Conservation (phyloP, 2,888 invertebrate species). For the Lasioglossum oenotherae region DNA sequence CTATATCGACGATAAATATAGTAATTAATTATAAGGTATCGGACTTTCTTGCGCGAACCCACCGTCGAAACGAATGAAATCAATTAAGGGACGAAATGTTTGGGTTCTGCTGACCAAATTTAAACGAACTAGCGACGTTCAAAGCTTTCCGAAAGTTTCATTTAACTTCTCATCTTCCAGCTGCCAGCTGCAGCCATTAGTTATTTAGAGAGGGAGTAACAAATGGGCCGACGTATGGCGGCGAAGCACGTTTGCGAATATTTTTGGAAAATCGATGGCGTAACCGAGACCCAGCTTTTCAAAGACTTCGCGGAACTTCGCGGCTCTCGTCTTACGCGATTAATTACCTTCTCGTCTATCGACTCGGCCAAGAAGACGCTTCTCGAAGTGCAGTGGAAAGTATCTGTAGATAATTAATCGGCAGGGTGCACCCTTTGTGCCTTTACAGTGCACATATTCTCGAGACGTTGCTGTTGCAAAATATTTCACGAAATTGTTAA, state of each 20-base stretch:
- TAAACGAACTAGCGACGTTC: not conserved
- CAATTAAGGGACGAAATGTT: not conserved
- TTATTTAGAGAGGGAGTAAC: not conserved
- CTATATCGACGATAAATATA: no score
- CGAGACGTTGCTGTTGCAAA: not conserved
- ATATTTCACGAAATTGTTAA: not conserved
- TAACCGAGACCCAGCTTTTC: not conserved
- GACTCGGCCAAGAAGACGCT: not conserved
- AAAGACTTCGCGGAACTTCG: not conserved
- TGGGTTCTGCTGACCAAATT: not conserved
- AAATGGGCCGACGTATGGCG: not conserved
- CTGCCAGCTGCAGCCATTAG: not conserved
- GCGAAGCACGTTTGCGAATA: not conserved
- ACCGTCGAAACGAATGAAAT: not conserved
- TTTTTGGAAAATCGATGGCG: not conserved
- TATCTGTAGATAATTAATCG: not conserved
- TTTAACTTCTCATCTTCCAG: not conserved
- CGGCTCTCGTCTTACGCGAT: not conserved
- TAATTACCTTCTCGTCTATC: not conserved
- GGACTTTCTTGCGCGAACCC: not conserved
- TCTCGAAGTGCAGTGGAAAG: not conserved
- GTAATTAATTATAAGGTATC: no score
- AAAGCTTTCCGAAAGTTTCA: not conserved
- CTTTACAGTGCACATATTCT: not conserved
- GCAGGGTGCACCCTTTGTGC: not conserved